Percentiles rank a stretch among this genome's conserved stretches.
Evolutionary conservation across 2,113 vertebrate species (phyloP).

Genomic region (Zosterops hypoxanthus): DNA sequence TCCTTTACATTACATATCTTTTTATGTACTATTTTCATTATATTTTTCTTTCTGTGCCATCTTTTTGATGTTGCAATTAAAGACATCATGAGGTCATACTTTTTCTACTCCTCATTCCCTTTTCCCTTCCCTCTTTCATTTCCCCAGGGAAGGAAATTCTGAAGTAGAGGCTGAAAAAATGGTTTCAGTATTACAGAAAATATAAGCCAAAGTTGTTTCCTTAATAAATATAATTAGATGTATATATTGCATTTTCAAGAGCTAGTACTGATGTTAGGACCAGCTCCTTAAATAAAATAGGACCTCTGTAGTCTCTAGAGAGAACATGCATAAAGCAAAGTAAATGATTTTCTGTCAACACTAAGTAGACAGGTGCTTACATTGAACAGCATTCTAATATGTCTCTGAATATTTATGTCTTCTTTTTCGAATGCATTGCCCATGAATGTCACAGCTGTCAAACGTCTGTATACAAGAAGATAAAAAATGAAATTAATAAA

Average conservation of each 20-base stretch:
- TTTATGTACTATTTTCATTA: background rate
- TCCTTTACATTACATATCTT: background rate
- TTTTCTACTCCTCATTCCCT: background rate
- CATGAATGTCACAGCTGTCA: conserved; percentile 97
- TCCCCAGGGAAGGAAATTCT: conserved; percentile 43
- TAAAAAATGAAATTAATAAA: conserved; percentile 96
- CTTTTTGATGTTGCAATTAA: conserved; percentile 4
- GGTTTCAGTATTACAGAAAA: conserved; percentile 72
- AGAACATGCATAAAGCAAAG: conserved; percentile 89
- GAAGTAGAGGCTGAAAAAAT: conserved; percentile 68
- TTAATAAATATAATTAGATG: conserved; percentile 79
- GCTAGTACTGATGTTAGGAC: conserved; percentile 72
- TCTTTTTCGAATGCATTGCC: conserved; percentile 89
- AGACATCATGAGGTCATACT: background rate
- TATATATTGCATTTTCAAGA: conserved; percentile 75
- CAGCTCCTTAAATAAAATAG: conserved; percentile 89
- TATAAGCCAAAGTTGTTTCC: conserved; percentile 75
- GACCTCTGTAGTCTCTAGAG: conserved; percentile 87
- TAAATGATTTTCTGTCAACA: conserved; percentile 94
- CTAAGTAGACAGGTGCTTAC: conserved; percentile 98
- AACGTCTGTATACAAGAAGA: conserved; percentile 82
- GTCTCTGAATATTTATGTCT: conserved; percentile 98
- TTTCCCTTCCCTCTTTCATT: background rate
- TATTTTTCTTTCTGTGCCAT: background rate
- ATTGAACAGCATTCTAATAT: conserved; percentile 95